phyloP scores from a whole-genome alignment of 2,888 invertebrate genomes.

The Ptychoptera contaminata region DNA sequence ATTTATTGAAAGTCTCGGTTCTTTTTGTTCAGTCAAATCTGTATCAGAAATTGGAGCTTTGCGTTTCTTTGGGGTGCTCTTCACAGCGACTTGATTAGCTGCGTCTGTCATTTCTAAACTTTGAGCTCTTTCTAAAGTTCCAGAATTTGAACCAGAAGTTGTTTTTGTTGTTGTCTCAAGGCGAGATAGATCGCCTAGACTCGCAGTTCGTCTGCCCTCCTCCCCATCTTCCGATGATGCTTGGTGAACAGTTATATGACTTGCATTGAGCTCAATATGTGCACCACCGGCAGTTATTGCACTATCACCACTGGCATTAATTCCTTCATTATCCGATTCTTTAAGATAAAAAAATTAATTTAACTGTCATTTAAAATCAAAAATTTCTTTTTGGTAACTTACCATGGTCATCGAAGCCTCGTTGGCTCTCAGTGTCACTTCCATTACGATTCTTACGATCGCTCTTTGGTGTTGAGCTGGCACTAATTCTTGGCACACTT shows the following conservation, averaged over 20 bases:
- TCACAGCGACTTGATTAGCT: slow-evolving; percentile 22
- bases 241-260: slow-evolving; percentile 54
- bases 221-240: slow-evolving; percentile 25
- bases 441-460: slow-evolving; percentile 21
- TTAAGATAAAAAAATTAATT: slow-evolving; percentile 10
- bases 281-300: slow-evolving; percentile 35
- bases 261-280: slow-evolving; percentile 56
- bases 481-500: slow-evolving; percentile 15
- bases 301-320: slow-evolving; percentile 26
- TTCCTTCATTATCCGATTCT: background rate
- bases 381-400: background rate
- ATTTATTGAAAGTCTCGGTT: slow-evolving; percentile 38
- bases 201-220: slow-evolving; percentile 58
- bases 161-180: slow-evolving; percentile 35
- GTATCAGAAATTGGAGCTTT: slow-evolving; percentile 20
- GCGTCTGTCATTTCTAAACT: slow-evolving; percentile 55
- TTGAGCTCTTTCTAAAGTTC: slow-evolving; percentile 60
- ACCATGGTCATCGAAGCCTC: slow-evolving; percentile 2
- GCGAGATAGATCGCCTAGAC: slow-evolving; percentile 61
- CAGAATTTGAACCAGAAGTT: slow-evolving; percentile 14
- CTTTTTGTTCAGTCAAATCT: slow-evolving; percentile 33
- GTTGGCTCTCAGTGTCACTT: slow-evolving; percentile 3
- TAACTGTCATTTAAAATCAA: background rate
- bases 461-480: slow-evolving; percentile 36
- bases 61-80: slow-evolving; percentile 43